Evolutionary conservation across 1,140 invertebrate species (phyloP), one percentile per base, ranked within the genome.

Genomic region (Lepidotrigona ventralis): DNA sequence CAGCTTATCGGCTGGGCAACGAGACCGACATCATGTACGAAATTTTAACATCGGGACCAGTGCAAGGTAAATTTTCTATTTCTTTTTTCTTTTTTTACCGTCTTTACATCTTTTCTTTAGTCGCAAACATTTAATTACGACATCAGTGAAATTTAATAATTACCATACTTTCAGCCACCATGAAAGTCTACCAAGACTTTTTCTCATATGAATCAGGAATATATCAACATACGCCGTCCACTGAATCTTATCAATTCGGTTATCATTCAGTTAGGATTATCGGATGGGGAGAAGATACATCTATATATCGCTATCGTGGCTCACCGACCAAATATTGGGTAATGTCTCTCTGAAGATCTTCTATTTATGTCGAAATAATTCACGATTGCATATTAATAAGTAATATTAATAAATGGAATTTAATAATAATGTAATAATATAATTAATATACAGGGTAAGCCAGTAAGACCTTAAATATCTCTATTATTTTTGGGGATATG

Each of bases 191-290:
- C 89, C 96, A 97, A 84, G 98, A 99, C 91, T 98, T 99, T 94
- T 99, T 98, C 94, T 95, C 97, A 77, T 99, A 99, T 92, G 95
- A 95, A 76, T 94, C 95, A 29, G 98, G 98, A 12, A 94, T 99
- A 58, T 99, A 99, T 93, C 95, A 94, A 12, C 96, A 96, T 84
- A 95, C 96, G 1, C 93, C 93, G 6, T 91, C 95, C 64, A 95
- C 95, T 8, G 92, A 95, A 26, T 90, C 92, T 17, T 91, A 95
- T 68, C 92, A 95, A 68, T 95, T 95, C 14, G 98, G 97, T 2
- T 97, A 97, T 90, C 98, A 99, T 93, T 98, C 98, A 29, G 98
- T 99, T 1, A 96, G 98, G 89, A 96, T 99, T 86, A 94, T 99
- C 1, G 98, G 98, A 33, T 98, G 98, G 98, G 98, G 98, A 15